A percentile compares a stretch with the other conserved stretches of the same genome.
Conservation (phyloP, 2,797 vertebrate species). For the Enteromius afrohamiltoni region DNA sequence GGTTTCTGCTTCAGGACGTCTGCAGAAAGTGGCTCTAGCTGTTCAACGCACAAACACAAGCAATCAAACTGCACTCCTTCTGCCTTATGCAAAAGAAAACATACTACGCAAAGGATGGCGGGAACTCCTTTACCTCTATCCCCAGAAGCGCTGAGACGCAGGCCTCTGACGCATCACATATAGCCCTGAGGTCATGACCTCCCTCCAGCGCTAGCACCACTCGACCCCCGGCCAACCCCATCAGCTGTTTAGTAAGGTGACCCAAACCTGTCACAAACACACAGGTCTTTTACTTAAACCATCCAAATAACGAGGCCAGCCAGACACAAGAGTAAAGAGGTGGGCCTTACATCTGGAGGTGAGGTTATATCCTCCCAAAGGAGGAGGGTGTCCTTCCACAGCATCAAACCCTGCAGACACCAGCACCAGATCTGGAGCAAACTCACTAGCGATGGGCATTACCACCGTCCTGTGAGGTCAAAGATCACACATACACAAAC, state of each 20-base stretch:
- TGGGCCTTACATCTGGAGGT: slow-evolving; percentile 88
- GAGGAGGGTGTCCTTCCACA: slow-evolving; percentile 90
- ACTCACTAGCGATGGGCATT: slow-evolving; percentile 93
- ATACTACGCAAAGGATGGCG: neutral
- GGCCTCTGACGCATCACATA: slow-evolving; percentile 93
- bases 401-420: slow-evolving; percentile 94
- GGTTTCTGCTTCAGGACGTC: slow-evolving; percentile 49
- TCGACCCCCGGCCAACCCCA: slow-evolving; percentile 89
- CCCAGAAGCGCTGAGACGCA: slow-evolving; percentile 19
- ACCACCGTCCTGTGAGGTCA: slow-evolving; percentile 83
- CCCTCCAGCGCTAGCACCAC: slow-evolving; percentile 92
- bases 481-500: neutral
- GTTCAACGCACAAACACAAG: slow-evolving; percentile 33
- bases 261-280: slow-evolving; percentile 84
- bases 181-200: slow-evolving; percentile 95
- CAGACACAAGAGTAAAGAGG: neutral
- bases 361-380: slow-evolving; percentile 89
- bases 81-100: slow-evolving; percentile 8
- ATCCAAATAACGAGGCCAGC: neutral
- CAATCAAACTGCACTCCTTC: neutral
- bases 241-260: slow-evolving; percentile 93
- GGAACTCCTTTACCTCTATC: slow-evolving; percentile 33
- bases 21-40: slow-evolving; percentile 35
- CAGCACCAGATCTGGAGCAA: slow-evolving; percentile 90
- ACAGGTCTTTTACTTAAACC: neutral